Base-by-base conservation (phyloP, 2,113 vertebrate genomes). In the Rhinoptilus africanus region DNA sequence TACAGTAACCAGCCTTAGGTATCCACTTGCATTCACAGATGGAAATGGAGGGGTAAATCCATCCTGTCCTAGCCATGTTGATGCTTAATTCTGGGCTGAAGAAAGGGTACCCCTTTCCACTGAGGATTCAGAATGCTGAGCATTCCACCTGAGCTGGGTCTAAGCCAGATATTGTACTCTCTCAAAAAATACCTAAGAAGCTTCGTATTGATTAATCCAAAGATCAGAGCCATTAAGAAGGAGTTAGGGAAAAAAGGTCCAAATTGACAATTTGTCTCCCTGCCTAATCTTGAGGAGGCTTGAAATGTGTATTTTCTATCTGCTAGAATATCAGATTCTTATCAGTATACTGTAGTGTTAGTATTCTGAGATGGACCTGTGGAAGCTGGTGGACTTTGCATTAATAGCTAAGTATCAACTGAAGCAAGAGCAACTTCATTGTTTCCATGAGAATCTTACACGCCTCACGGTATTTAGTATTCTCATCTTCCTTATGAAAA, bases 121-220 rank as follows among this genome's bases (percentile, higher is more conserved):
- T 0, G 0, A 48, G 39, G 20, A 64, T 64, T 85, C 53, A 45
- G 57, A 48, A 8, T 68, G 35, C 21, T 76, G 43, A 85, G 19
- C n/a, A 30, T 7, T 63, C 1, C 22, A 21, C 56, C 35, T 0
- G 1, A 79, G 43, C 43, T 53, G 14, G 12, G 21, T 60, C 37
- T 71, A 51, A 66, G 26, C 24, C 6, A 48, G 59, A 32, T 27
- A 60, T 3, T 56, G 23, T 15, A 68, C 12, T 28, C 43, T 34
- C 19, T 73, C 54, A 43, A n/a, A 73, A 94, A 73, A 28, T 6
- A 77, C 9, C 68, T 50, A 45, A 89, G 50, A 60, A 89, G 24
- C 8, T 85, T 88, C 21, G 10, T 51, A 34, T 22, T 4, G 4
- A 69, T 77, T 93, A 48, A 81, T 81, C 14, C 64, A 74, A 18